These are phyloP conservation scores for Hippopotamyrus pictus DNA, from an alignment of 2,797 vertebrate species.

Conservation along the genomic window DNA sequence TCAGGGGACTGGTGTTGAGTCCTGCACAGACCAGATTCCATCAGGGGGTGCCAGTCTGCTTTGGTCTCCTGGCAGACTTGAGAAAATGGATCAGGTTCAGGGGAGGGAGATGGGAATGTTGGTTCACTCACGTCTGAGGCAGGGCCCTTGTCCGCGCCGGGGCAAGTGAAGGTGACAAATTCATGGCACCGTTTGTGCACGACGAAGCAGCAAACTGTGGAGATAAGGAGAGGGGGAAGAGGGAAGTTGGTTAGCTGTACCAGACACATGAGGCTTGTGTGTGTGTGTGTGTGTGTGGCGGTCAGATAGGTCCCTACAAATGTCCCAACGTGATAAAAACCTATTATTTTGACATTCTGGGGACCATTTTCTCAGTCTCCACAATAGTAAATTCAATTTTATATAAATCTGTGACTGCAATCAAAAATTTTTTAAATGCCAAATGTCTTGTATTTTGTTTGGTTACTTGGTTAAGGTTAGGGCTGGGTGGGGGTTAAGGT, in stretches of 20 bases:
- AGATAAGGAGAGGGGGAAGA: slow-evolving; percentile 27
- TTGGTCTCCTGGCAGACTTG: background rate
- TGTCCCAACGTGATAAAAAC: no score
- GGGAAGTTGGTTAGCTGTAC: background rate
- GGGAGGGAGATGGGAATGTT: background rate
- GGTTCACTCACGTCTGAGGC: slow-evolving; percentile 61
- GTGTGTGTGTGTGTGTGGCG: background rate
- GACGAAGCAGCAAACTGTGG: slow-evolving; percentile 73
- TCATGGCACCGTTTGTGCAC: slow-evolving; percentile 77
- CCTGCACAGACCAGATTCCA: background rate
- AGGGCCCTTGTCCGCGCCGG: slow-evolving; percentile 68
- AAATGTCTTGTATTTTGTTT: background rate
- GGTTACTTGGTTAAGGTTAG: background rate
- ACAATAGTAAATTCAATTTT: background rate
- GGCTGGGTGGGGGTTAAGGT: background rate
- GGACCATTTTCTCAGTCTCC: background rate
- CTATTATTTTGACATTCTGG: background rate
- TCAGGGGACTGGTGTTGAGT: background rate
- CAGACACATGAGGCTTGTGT: background rate
- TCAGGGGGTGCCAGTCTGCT: background rate
- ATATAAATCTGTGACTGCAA: background rate
- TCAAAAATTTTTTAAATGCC: background rate
- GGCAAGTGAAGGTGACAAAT: slow-evolving; percentile 71
- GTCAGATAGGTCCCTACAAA: background rate
- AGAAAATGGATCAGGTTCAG: background rate